phyloP scores from a whole-genome alignment of 2,797 vertebrate species.

The Heteromormyrus szaboi region DNA sequence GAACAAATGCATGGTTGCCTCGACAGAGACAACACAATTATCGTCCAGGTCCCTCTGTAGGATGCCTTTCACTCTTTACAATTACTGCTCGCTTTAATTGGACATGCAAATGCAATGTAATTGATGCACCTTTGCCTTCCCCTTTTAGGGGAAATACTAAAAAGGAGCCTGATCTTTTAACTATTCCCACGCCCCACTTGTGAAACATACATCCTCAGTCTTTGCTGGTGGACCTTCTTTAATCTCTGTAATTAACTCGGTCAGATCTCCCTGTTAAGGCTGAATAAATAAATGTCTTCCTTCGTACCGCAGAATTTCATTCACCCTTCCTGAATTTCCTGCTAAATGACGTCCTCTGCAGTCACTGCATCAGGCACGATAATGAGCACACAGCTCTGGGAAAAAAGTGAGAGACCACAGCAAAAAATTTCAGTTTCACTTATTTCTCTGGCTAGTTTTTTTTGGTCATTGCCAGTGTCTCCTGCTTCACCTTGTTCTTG shows the following conservation, averaged over 20 bases:
- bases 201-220: not conserved
- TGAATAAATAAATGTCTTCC: constrained; percentile 36
- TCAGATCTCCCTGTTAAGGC: not conserved
- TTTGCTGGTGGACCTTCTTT: not conserved
- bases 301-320: constrained; percentile 57
- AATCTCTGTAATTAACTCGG: constrained; percentile 10
- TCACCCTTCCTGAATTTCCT: constrained; percentile 37
- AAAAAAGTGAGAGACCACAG: not conserved
- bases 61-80: constrained; percentile 1
- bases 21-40: constrained; percentile 15
- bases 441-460: not conserved
- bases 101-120: constrained; percentile 19
- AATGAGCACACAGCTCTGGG: constrained; percentile 58
- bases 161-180: not conserved
- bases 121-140: constrained; percentile 15
- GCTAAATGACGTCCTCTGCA: constrained; percentile 26
- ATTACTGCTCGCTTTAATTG: constrained; percentile 18
- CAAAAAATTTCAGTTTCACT: not conserved
- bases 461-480: not conserved
- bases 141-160: not conserved
- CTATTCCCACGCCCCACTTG: not conserved
- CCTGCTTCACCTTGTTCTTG: not conserved
- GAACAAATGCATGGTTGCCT: not conserved
- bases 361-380: constrained; percentile 68
- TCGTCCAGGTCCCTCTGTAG: not conserved